Percentiles rank a stretch among this genome's conserved stretches.
Evolutionary conservation across 2,113 vertebrate species (phyloP).

Genomic region (Nerophis lumbriciformis): DNA sequence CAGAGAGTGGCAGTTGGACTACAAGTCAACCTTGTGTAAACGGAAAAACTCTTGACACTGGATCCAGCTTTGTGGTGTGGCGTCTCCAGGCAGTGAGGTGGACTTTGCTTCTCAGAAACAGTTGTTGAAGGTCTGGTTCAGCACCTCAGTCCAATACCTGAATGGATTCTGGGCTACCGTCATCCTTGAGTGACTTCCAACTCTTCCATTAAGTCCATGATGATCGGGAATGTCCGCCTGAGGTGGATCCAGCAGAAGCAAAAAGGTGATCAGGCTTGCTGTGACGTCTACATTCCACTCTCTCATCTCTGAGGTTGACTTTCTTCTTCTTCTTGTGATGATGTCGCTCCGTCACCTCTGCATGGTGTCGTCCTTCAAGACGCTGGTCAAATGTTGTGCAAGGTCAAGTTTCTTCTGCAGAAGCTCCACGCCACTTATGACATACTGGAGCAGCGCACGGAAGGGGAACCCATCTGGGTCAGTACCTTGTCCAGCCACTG

Average conservation of each 20-base stretch:
- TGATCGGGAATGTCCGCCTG: conserved; percentile 37
- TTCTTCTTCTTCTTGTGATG: conserved; percentile 11
- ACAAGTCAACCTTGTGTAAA: conserved; percentile 28
- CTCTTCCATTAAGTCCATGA: conserved; percentile 11
- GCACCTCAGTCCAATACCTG: conserved; percentile 11
- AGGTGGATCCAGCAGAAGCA: conserved; percentile 25
- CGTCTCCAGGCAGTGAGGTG: conserved; percentile 22
- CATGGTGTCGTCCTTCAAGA: conserved; percentile 29
- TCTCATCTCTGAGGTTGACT: conserved; percentile 16
- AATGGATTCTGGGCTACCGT: conserved; percentile 17
- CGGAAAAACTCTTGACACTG: conserved; percentile 26
- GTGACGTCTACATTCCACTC: conserved; percentile 27
- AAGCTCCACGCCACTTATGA: conserved; percentile 71
- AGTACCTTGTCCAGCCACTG: conserved; percentile 99
- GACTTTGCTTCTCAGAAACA: conserved; percentile 17
- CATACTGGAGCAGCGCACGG: conserved; percentile 98
- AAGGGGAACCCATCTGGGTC: conserved; percentile 98
- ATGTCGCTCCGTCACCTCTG: conserved; percentile 29
- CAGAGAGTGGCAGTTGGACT: conserved; percentile 35
- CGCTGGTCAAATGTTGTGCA: conserved; percentile 23
- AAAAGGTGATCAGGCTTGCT: conserved; percentile 12
- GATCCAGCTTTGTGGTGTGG: conserved; percentile 47
- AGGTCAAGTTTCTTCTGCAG: conserved; percentile 35
- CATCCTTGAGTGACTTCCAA: conserved; percentile 25
- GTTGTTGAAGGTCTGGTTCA: conserved; percentile 11